Evolutionary conservation across 2,888 invertebrate species (phyloP).

Genomic region (Anthrax anthrax): DNA sequence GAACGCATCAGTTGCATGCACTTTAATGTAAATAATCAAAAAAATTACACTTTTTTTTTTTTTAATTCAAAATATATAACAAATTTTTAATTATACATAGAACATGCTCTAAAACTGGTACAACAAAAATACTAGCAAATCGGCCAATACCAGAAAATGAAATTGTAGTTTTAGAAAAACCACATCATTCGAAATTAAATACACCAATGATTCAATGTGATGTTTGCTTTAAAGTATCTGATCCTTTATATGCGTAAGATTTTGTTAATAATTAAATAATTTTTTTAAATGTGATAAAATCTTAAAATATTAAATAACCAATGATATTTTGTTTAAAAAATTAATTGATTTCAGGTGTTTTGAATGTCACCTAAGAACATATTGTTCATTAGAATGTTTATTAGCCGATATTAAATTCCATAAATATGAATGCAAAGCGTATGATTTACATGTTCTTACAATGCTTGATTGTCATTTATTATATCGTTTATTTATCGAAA

Average conservation of each 20-base stretch:
- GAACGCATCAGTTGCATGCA: constrained; percentile 4
- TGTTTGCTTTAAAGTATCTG: not conserved
- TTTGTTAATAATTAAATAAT: too few species aligned
- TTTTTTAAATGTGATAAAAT: too few species aligned
- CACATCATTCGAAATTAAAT: not conserved
- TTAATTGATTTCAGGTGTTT: constrained; percentile 3
- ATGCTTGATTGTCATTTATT: not conserved
- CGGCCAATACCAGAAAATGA: constrained; percentile 1
- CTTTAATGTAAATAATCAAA: constrained; percentile 1
- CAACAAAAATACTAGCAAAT: constrained; percentile 1
- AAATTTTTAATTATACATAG: not conserved
- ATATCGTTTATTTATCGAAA: constrained; percentile 1
- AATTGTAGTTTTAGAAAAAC: constrained; percentile 4
- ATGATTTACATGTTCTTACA: not conserved
- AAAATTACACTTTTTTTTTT: not conserved
- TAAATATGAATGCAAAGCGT: constrained; percentile 5
- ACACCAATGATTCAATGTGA: constrained; percentile 1
- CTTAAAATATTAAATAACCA: too few species aligned
- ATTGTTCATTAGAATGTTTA: constrained; percentile 5
- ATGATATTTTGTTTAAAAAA: too few species aligned
- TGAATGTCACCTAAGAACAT: constrained; percentile 3
- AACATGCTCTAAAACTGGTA: not conserved
- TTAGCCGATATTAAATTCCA: not conserved
- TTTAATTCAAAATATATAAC: not conserved
- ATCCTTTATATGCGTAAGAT: too few species aligned